Conservation (phyloP, 1,140 invertebrate genomes). For the Zaprionus nigranus region DNA sequence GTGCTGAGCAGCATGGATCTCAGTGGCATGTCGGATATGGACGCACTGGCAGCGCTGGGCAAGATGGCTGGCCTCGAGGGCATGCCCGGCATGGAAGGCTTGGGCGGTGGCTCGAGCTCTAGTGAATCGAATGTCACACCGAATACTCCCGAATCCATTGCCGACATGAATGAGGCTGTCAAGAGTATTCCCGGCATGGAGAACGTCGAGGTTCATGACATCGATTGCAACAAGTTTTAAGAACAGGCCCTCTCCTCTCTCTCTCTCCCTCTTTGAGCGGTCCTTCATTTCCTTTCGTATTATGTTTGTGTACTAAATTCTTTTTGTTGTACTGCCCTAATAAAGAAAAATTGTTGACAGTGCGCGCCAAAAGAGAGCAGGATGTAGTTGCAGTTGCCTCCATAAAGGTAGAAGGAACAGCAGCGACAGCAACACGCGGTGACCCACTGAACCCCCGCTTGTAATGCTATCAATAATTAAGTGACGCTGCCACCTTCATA, state of each 20-base stretch:
- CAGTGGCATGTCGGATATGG: constrained; percentile 52
- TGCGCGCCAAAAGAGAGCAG: constrained; percentile 19
- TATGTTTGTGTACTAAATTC: constrained; percentile 14
- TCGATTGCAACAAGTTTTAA: constrained; percentile 51
- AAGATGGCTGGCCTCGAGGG: constrained; percentile 53
- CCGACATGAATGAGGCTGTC: constrained; percentile 64
- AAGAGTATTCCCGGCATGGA: constrained; percentile 68
- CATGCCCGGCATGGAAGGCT: constrained; percentile 41
- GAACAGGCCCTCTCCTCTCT: neutral
- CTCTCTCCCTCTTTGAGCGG: neutral
- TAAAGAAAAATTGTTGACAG: constrained; percentile 50
- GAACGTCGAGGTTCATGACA: constrained; percentile 63
- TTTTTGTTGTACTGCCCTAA: constrained; percentile 17
- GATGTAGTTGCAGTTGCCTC: neutral
- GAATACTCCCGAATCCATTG: neutral
- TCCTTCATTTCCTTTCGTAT: neutral
- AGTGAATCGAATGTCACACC: neutral
- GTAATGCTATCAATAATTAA: constrained; percentile 83
- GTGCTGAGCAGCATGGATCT: constrained; percentile 29
- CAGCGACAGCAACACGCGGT: constrained; percentile 49
- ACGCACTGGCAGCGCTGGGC: constrained; percentile 37
- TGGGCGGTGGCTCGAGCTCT: constrained; percentile 33
- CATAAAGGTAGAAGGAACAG: neutral
- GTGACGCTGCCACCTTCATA: constrained; percentile 72
- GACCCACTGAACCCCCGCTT: constrained; percentile 74